These are phyloP conservation scores for Tarsius wallacei DNA, from an alignment of 2,797 vertebrate species.

Conservation along the genomic window DNA sequence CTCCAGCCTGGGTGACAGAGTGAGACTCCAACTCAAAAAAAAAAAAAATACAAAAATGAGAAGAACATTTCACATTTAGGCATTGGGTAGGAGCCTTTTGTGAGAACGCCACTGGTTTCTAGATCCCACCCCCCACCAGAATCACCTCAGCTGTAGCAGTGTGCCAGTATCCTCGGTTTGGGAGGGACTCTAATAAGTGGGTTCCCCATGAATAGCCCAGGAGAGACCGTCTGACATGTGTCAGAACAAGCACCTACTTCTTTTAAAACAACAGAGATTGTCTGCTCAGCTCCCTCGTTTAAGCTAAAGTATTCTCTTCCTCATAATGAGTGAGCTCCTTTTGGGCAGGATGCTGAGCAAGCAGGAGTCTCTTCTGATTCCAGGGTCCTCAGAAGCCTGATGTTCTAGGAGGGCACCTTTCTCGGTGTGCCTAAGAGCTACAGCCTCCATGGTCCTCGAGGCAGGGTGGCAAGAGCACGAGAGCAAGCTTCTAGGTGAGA, in stretches of 20 bases:
- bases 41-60: no score
- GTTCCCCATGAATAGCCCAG: background rate
- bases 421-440: background rate
- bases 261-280: background rate
- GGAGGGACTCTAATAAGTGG: background rate
- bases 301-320: background rate
- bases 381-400: background rate
- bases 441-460: background rate
- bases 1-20: no score
- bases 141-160: background rate
- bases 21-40: no score
- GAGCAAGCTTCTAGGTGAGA: background rate
- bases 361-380: background rate
- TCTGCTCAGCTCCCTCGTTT: constrained; percentile 17
- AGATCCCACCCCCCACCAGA: background rate
- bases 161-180: background rate
- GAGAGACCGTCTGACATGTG: background rate
- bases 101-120: background rate
- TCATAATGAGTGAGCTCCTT: background rate
- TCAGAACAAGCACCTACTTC: background rate
- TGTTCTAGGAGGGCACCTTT: background rate
- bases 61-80: background rate
- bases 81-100: background rate
- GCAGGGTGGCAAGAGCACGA: background rate
- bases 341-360: background rate